Conservation (phyloP, 2,797 vertebrate species). For the Geotrypetes seraphini region DNA sequence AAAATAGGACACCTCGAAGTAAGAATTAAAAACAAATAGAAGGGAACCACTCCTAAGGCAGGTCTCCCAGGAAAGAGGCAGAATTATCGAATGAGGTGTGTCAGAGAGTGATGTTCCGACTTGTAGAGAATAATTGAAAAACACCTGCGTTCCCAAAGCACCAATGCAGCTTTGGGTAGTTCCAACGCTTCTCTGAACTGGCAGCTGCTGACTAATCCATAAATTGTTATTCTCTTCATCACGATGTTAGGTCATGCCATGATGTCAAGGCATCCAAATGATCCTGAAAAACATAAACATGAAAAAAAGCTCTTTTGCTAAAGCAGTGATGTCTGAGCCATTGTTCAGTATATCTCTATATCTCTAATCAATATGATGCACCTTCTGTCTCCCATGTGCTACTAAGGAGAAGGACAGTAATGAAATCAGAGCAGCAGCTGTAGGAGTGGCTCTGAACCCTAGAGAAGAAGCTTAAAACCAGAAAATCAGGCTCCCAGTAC, state of each 20-base stretch:
- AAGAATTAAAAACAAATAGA: no score
- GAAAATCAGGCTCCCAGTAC: no score
- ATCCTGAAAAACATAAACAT: constrained; percentile 17
- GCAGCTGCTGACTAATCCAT: constrained; percentile 40
- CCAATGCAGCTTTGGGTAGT: constrained; percentile 31
- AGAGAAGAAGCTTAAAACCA: no score
- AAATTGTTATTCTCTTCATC: constrained; percentile 21
- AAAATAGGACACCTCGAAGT: no score
- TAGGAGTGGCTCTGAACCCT: no score
- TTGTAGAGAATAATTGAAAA: constrained; percentile 36
- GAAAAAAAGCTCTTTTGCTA: neutral
- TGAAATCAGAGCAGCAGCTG: no score
- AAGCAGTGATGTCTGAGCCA: constrained; percentile 16
- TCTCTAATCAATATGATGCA: neutral
- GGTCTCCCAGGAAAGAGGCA: constrained; percentile 15
- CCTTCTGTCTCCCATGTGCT: no score
- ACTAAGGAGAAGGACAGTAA: no score
- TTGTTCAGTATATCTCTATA: neutral
- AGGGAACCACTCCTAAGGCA: constrained; percentile 15
- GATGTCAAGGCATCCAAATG: constrained; percentile 32
- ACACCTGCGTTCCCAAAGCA: constrained; percentile 42
- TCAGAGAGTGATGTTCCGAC: neutral
- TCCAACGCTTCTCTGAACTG: constrained; percentile 38
- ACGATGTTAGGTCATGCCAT: constrained; percentile 27
- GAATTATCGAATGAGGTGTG: constrained; percentile 34